These are phyloP conservation scores for Drosophila heteroneura DNA, from an alignment of 2,888 invertebrate genomes.

Conservation along the genomic window DNA sequence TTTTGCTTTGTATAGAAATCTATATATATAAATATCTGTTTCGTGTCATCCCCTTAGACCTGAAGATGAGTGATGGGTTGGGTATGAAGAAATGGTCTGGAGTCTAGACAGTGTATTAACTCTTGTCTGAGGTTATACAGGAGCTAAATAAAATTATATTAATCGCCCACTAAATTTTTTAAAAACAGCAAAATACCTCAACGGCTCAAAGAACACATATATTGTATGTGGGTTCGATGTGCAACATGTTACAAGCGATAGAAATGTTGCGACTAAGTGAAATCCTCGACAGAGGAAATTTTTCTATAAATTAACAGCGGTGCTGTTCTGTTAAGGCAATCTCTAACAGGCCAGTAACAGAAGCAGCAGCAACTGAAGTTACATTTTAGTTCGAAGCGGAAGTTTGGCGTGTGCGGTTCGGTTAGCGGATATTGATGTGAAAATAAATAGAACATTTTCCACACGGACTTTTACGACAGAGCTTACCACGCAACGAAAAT, in stretches of 20 bases:
- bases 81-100: not conserved
- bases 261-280: not conserved
- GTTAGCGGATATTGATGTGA: constrained; percentile 3
- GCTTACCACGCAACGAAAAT: not conserved
- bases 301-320: constrained; percentile 31
- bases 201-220: not conserved
- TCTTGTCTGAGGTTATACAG: not conserved
- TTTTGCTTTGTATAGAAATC: constrained; percentile 8
- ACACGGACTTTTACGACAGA: not conserved
- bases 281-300: constrained; percentile 7
- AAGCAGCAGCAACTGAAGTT: not conserved
- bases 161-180: not conserved
- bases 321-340: constrained; percentile 8
- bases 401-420: constrained; percentile 22
- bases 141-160: constrained; percentile 2
- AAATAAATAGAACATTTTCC: not conserved
- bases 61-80: not conserved
- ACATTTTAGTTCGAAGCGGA: constrained; percentile 41
- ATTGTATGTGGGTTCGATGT: not conserved
- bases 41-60: constrained; percentile 1
- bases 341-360: not conserved
- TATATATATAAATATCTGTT: not conserved
- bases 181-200: not conserved
- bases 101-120: constrained; percentile 13
- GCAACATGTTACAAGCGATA: constrained; percentile 29